A percentile compares a stretch with the other conserved stretches of the same genome.
These are phyloP conservation scores for Meteorus colon DNA, from an alignment of 2,888 invertebrate genomes.

Conservation along the genomic window DNA sequence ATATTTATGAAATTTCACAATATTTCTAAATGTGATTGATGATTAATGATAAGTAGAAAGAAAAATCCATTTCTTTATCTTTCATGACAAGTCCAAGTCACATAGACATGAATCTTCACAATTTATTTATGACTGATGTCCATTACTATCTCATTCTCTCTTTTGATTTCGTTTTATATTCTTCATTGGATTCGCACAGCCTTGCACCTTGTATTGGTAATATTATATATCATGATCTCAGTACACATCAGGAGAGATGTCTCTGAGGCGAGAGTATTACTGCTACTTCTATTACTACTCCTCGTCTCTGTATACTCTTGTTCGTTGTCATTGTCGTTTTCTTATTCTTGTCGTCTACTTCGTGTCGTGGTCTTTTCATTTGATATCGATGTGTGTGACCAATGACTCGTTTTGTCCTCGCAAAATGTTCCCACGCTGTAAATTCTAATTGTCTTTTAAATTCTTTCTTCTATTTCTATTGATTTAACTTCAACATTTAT, in stretches of 20 bases:
- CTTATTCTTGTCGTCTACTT: slow-evolving; percentile 13
- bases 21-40: not conserved
- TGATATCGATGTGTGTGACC: slow-evolving; percentile 39
- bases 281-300: not conserved
- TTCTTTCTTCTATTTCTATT: not conserved
- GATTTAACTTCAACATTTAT: too few species aligned
- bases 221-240: slow-evolving; percentile 36
- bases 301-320: slow-evolving; percentile 29
- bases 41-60: not conserved
- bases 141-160: not conserved
- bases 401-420: slow-evolving; percentile 28
- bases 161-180: not conserved
- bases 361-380: slow-evolving; percentile 11
- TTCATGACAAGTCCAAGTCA: not conserved
- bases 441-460: not conserved
- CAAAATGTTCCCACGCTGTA: slow-evolving; percentile 35
- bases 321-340: slow-evolving; percentile 3
- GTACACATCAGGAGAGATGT: slow-evolving; percentile 17
- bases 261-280: slow-evolving; percentile 19
- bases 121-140: not conserved
- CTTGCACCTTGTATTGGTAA: slow-evolving; percentile 22
- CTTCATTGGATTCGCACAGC: not conserved
- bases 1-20: slow-evolving; percentile 11
- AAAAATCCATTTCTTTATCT: not conserved
- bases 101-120: not conserved